Percentiles rank a stretch among this genome's conserved stretches.
These are phyloP conservation scores for Cryptomyrus ogoouensis DNA, from an alignment of 2,113 vertebrate genomes.

Conservation along the genomic window DNA sequence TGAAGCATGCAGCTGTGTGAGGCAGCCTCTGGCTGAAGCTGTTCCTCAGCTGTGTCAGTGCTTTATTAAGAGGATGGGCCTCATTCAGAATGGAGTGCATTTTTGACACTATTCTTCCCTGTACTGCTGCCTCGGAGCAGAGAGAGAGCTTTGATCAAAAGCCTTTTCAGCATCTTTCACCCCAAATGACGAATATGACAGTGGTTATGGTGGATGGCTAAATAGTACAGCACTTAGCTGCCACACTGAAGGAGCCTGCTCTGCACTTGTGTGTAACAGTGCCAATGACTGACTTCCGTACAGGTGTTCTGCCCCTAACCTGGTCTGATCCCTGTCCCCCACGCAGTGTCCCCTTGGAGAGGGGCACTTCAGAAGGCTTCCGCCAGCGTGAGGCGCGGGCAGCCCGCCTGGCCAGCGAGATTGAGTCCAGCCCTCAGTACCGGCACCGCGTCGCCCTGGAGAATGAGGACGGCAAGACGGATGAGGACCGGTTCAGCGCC, in stretches of 20 bases:
- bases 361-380: constrained; percentile 73
- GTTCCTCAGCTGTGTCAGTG: background rate
- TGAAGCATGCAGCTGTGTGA: background rate
- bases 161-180: background rate
- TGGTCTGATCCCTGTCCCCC: background rate
- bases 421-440: constrained; percentile 82
- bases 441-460: constrained; percentile 72
- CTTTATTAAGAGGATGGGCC: background rate
- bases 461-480: constrained; percentile 77
- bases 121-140: background rate
- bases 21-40: background rate
- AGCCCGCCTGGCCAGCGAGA: constrained; percentile 75
- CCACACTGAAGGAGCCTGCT: background rate
- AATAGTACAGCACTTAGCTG: background rate
- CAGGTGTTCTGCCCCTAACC: background rate
- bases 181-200: background rate
- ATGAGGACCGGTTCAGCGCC: constrained; percentile 81
- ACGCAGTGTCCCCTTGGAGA: constrained; percentile 74
- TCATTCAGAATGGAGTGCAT: background rate
- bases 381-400: constrained; percentile 79
- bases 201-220: background rate
- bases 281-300: background rate
- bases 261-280: background rate
- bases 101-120: background rate
- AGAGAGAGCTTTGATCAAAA: background rate